Evolutionary conservation across 2,113 vertebrate genomes (phyloP).

Genomic region (Hippocampus abdominalis): DNA sequence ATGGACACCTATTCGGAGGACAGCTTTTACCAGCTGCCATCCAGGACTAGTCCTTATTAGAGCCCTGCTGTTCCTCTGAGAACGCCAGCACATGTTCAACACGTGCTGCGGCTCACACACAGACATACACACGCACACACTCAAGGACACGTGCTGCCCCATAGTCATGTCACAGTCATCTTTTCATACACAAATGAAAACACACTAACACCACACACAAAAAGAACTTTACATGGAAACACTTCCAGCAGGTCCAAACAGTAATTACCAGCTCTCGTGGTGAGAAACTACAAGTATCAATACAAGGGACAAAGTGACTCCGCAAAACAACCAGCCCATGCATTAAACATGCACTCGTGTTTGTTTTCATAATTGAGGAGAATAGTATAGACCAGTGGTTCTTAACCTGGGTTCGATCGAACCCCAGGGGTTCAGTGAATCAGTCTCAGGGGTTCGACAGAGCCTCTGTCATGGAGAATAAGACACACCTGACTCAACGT

Average conservation of each 20-base stretch:
- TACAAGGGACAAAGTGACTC: constrained; percentile 31
- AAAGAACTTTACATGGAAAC: constrained; percentile 40
- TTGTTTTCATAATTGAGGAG: background rate
- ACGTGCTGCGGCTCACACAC: constrained; percentile 73
- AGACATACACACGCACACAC: constrained; percentile 30
- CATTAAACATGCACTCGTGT: background rate
- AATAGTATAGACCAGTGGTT: background rate
- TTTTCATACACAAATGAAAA: constrained; percentile 65
- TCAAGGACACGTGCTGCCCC: constrained; percentile 55
- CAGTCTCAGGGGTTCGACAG: no score
- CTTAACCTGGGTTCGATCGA: no score
- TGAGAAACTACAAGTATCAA: constrained; percentile 25
- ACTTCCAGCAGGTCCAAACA: constrained; percentile 26
- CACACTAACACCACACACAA: constrained; percentile 46
- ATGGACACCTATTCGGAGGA: constrained; percentile 93
- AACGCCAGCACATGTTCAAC: constrained; percentile 96
- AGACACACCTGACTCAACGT: no score
- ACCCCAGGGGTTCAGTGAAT: no score
- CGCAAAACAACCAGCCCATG: background rate
- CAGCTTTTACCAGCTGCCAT: constrained; percentile 99
- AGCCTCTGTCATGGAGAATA: no score
- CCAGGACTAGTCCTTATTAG: constrained; percentile 94
- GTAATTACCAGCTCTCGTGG: constrained; percentile 40
- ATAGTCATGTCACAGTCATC: constrained; percentile 37
- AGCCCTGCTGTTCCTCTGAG: constrained; percentile 94